These are phyloP conservation scores for Poecilia wingei DNA, from an alignment of 2,797 vertebrate species.

Conservation along the genomic window DNA sequence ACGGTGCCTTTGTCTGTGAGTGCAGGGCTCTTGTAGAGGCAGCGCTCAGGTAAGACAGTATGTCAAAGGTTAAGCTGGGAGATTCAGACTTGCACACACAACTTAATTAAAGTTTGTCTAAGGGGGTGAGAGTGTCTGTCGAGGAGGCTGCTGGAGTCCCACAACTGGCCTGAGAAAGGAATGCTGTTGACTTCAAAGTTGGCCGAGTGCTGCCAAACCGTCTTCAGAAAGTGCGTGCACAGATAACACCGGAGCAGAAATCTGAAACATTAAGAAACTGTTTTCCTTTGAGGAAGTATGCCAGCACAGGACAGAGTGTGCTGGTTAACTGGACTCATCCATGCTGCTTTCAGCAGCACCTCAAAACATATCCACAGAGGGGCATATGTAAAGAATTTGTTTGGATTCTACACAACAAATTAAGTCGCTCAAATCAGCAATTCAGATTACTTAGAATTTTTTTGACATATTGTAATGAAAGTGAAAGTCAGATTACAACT, in stretches of 20 bases:
- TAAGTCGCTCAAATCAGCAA: neutral
- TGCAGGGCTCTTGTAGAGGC: conserved; percentile 61
- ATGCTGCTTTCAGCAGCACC: neutral
- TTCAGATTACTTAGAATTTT: neutral
- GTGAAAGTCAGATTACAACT: neutral
- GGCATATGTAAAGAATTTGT: neutral
- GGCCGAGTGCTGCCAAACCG: conserved; percentile 32
- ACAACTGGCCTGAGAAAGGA: conserved; percentile 63
- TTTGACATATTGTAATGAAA: neutral
- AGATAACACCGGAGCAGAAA: conserved; percentile 18
- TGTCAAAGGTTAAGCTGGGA: conserved; percentile 78
- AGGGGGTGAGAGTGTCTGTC: conserved; percentile 64
- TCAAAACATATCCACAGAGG: neutral
- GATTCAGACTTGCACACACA: conserved; percentile 69
- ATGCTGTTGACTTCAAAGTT: conserved; percentile 66
- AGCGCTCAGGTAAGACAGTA: conserved; percentile 72
- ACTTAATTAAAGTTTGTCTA: conserved; percentile 81
- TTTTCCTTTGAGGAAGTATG: conserved; percentile 7
- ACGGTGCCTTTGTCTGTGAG: conserved; percentile 63
- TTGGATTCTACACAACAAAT: neutral
- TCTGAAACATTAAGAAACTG: conserved; percentile 3
- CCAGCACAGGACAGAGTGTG: conserved; percentile 1
- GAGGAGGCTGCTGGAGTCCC: conserved; percentile 52
- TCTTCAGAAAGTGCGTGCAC: conserved; percentile 36
- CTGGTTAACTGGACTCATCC: neutral